Evolutionary conservation across 2,888 invertebrate species (phyloP).

Genomic region (Achlya flavicornis): DNA sequence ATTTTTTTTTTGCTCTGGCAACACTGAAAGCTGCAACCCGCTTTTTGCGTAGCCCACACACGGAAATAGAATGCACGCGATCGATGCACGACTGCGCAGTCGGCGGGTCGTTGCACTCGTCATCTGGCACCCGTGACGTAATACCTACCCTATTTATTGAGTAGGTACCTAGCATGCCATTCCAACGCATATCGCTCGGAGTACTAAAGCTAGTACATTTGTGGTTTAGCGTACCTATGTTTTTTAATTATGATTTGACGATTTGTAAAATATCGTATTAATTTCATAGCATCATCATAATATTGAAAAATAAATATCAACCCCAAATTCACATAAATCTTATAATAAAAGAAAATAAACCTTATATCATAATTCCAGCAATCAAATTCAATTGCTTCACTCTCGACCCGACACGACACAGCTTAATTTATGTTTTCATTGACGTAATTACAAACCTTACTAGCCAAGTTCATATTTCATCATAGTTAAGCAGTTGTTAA

Average conservation of each 20-base stretch:
- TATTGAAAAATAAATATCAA: no score
- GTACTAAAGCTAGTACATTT: neutral
- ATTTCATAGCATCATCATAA: no score
- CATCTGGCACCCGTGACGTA: conserved; percentile 30
- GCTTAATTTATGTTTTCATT: neutral
- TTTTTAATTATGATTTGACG: no score
- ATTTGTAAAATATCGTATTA: no score
- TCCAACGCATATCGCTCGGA: neutral
- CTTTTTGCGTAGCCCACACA: neutral
- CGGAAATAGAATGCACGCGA: conserved; percentile 57
- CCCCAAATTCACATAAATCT: no score
- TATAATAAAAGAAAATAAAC: no score
- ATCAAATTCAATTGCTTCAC: no score
- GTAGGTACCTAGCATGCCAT: neutral
- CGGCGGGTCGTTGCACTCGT: conserved; percentile 66
- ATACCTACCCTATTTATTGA: conserved; percentile 7
- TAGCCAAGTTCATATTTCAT: neutral
- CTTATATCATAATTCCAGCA: no score
- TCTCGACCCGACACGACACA: no score
- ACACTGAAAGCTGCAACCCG: neutral
- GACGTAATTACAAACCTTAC: neutral
- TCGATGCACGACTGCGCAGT: conserved; percentile 71
- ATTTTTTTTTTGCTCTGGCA: neutral
- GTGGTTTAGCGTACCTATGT: neutral
- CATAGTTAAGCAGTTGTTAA: neutral